Evolutionary conservation across 2,113 vertebrate species (phyloP), one percentile per base, ranked within the genome.

Genomic region (Pimephales promelas): DNA sequence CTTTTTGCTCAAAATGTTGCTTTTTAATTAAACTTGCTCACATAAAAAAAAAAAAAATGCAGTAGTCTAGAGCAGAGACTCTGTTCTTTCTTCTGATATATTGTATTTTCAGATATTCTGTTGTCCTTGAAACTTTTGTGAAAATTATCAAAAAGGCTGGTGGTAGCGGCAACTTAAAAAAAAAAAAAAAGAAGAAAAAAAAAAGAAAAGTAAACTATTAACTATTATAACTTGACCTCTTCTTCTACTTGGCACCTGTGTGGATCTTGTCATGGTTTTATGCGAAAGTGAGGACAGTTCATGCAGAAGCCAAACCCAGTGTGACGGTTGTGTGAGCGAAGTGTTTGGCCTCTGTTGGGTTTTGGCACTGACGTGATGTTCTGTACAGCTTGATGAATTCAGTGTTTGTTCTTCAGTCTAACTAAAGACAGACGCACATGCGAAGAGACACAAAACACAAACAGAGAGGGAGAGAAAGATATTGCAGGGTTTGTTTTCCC

Each of bases 401-500:
- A 2, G 59, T 49, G 61, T 79, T 79, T 79, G 77, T 79, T 79
- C 78, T 79, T 28, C 78, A 49, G 43, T 79, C 26, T 66, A 79
- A 66, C 59, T n/a, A 31, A 79, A 64, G 78, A 64, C 78, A 79
- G 59, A 34, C 47, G 47, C 18, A 3, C 76, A 79, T 45, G 20
- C 40, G 71, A 74, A 20, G 56, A 26, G 43, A 34, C 47, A 34
- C 34, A 40, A 78, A 45, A 57, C 75, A 64, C 78, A 64, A 66
- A 82, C 31, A 40, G 40, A 49, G 28, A 57, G 11, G 4, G 11
- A 57, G 7, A 40, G 34, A 52, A 18, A 72, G 77, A 81, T 54
- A 64, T 47, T 8, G 43, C 74, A 66, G 36, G 45, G 45, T 84
- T 7, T 83, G 43, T 88, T 85, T 54, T 76, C 82, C 76, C n/a